Percentiles rank a stretch among this genome's conserved stretches.
phyloP scores from a whole-genome alignment of 1,140 invertebrate species.

The Galendromus occidentalis region DNA sequence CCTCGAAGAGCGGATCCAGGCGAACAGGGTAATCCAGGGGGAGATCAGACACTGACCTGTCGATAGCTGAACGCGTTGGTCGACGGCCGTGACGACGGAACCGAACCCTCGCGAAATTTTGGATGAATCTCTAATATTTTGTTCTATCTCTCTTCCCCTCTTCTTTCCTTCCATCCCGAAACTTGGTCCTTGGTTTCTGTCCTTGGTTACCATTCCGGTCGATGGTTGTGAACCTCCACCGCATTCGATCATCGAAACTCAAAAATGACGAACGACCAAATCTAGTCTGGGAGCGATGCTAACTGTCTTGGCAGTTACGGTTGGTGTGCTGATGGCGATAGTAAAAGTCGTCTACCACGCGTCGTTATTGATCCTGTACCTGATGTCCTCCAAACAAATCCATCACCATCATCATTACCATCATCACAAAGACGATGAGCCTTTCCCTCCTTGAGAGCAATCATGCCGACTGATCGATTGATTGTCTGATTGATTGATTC shows the following conservation, averaged over 20 bases:
- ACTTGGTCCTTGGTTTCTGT: too few relatives aligned
- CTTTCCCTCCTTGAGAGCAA: not conserved
- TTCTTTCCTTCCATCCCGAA: constrained; percentile 11
- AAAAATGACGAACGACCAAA: not conserved
- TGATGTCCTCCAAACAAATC: not conserved
- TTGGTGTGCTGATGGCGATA: not conserved
- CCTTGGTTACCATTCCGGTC: too few relatives aligned
- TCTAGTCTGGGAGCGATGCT: not conserved
- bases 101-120: too few relatives aligned
- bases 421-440: not conserved
- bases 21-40: too few relatives aligned
- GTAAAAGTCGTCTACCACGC: not conserved
- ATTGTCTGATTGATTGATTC: too few relatives aligned
- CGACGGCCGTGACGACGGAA: too few relatives aligned
- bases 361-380: not conserved
- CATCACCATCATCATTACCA: constrained; percentile 4
- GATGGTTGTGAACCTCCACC: too few relatives aligned
- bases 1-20: too few relatives aligned
- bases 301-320: not conserved
- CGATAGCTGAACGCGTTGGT: too few relatives aligned
- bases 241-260: too few relatives aligned
- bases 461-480: not conserved
- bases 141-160: constrained; percentile 10
- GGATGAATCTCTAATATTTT: constrained; percentile 8
- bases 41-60: too few relatives aligned